Conservation (phyloP, 2,888 invertebrate species). For the Agrochola lychnidis region DNA sequence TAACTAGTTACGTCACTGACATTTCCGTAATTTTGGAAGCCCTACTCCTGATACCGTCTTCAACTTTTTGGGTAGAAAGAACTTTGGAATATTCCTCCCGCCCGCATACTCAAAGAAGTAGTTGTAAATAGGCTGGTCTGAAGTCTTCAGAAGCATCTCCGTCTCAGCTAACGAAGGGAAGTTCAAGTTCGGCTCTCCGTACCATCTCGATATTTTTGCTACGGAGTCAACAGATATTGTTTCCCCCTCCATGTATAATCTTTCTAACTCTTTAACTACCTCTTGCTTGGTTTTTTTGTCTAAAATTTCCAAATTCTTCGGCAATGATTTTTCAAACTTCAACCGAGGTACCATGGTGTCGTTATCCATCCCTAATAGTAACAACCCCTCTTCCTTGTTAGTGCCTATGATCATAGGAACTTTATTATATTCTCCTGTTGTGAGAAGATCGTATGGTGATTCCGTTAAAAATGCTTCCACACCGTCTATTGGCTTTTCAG, state of each 20-base stretch:
- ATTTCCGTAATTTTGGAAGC: too few species aligned
- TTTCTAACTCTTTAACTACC: constrained; percentile 73
- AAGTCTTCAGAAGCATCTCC: constrained; percentile 74
- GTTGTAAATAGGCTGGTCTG: constrained; percentile 76
- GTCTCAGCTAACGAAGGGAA: constrained; percentile 77
- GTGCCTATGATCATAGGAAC: constrained; percentile 83
- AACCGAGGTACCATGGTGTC: constrained; percentile 73
- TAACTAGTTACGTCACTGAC: too few species aligned
- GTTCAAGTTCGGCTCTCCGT: constrained; percentile 76
- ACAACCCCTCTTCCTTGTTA: constrained; percentile 79
- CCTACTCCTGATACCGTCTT: constrained; percentile 72
- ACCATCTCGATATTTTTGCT: constrained; percentile 77
- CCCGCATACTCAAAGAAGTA: constrained; percentile 81
- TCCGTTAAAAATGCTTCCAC: constrained; percentile 82
- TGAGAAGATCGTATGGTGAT: constrained; percentile 74
- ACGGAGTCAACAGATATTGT: constrained; percentile 72
- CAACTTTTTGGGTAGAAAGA: constrained; percentile 60
- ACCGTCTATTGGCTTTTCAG: constrained; percentile 77
- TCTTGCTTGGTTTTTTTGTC: constrained; percentile 66
- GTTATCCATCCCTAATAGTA: constrained; percentile 78
- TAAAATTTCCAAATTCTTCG: constrained; percentile 79
- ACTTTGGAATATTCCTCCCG: constrained; percentile 75
- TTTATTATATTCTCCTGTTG: constrained; percentile 78
- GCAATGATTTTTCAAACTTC: constrained; percentile 77
- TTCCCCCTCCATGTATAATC: constrained; percentile 81